Conservation (phyloP, 2,113 vertebrate genomes). For the Hippopotamus amphibius region DNA sequence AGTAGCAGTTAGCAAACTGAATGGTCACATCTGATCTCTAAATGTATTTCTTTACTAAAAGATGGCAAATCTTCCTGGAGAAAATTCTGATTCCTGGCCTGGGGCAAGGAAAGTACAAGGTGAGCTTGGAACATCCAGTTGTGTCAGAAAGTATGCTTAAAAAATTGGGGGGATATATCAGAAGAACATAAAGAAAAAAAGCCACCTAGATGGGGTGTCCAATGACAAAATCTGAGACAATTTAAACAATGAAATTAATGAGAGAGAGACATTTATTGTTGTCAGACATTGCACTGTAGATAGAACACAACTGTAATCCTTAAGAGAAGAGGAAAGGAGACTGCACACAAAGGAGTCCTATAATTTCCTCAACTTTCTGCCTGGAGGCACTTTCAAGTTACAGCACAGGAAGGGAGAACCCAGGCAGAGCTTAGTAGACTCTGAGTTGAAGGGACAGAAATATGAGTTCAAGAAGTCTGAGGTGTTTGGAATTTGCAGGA, state of each 20-base stretch:
- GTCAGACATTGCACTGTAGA: not conserved
- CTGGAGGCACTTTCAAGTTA: not conserved
- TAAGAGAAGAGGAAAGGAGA: not conserved
- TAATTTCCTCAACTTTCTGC: not conserved
- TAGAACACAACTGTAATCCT: not conserved
- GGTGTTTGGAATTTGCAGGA: not conserved
- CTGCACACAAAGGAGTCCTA: not conserved
- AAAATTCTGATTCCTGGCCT: not conserved
- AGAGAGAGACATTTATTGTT: not conserved
- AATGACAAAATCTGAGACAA: not conserved
- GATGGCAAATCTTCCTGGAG: not conserved
- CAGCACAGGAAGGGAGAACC: not conserved
- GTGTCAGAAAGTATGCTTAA: not conserved
- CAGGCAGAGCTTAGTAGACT: not conserved
- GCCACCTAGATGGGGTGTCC: not conserved
- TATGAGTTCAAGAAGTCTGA: not conserved
- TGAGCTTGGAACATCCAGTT: not conserved
- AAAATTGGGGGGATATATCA: not conserved
- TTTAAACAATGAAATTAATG: not conserved
- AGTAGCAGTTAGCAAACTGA: not conserved
- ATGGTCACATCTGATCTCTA: not conserved
- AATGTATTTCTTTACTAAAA: conserved; percentile 4
- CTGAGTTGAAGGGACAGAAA: not conserved
- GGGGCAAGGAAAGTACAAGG: not conserved
- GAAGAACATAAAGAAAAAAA: not conserved